phyloP scores from a whole-genome alignment of 2,113 vertebrate genomes.

The Bufo gargarizans region DNA sequence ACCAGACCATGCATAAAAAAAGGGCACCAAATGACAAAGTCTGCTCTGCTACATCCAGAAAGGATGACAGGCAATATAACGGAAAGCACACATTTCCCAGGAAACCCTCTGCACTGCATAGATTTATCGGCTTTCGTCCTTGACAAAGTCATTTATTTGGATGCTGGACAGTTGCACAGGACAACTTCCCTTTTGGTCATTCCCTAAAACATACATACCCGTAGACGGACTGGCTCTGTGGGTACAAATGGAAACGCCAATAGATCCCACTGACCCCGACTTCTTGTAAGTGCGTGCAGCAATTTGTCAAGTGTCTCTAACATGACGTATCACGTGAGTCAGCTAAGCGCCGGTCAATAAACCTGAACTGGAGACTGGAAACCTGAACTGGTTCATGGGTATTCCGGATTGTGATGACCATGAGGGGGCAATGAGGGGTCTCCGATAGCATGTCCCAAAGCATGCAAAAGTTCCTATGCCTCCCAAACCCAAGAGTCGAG shows the following conservation, averaged over 20 bases:
- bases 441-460: neutral
- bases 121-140: neutral
- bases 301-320: neutral
- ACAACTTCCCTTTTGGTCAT: neutral
- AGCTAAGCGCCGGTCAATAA: neutral
- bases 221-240: neutral
- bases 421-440: neutral
- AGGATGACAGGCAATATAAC: neutral
- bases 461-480: neutral
- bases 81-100: neutral
- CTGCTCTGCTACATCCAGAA: neutral
- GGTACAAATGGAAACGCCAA: neutral
- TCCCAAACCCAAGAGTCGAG: neutral
- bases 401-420: too few relatives aligned
- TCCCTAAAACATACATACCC: neutral
- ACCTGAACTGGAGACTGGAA: neutral
- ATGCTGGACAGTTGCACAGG: neutral
- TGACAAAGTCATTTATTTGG: slow-evolving; percentile 16
- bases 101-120: neutral
- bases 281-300: neutral
- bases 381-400: neutral
- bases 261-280: neutral
- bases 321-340: neutral
- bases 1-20: neutral
- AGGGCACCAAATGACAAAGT: neutral